phyloP scores from a whole-genome alignment of 2,888 invertebrate genomes.

The Diarsia dahlii region DNA sequence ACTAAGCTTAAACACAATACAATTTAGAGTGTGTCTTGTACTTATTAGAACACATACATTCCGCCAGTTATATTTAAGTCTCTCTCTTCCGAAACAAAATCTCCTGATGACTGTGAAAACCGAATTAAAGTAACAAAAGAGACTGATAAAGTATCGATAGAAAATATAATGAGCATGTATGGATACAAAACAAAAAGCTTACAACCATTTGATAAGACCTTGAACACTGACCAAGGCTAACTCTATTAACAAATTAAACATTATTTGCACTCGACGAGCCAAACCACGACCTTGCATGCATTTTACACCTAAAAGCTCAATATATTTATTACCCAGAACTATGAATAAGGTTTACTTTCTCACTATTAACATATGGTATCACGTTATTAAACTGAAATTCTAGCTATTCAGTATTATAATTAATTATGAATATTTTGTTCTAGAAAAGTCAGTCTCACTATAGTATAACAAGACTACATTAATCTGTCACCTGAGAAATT shows the following conservation, averaged over 20 bases:
- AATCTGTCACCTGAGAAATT: neutral
- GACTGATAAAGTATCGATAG: neutral
- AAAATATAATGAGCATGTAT: neutral
- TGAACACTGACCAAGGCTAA: slow-evolving; percentile 7
- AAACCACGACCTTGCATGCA: slow-evolving; percentile 11
- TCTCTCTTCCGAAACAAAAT: no score
- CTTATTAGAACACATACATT: no score
- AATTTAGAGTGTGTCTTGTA: neutral
- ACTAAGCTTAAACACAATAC: neutral
- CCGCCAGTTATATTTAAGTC: no score
- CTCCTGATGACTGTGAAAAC: no score
- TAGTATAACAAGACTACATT: slow-evolving; percentile 1
- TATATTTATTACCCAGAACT: slow-evolving; percentile 11
- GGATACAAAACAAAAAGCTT: neutral
- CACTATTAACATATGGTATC: slow-evolving; percentile 12
- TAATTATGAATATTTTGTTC: neutral
- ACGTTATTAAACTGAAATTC: slow-evolving; percentile 1
- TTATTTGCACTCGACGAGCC: neutral
- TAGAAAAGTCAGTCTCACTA: neutral
- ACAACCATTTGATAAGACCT: slow-evolving; percentile 3
- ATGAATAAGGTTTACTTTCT: slow-evolving; percentile 6
- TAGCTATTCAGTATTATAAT: neutral
- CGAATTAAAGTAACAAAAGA: neutral
- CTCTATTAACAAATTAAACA: neutral
- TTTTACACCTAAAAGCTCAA: slow-evolving; percentile 20